Conservation (phyloP, 2,888 invertebrate species). For the Chloromyia formosa region DNA sequence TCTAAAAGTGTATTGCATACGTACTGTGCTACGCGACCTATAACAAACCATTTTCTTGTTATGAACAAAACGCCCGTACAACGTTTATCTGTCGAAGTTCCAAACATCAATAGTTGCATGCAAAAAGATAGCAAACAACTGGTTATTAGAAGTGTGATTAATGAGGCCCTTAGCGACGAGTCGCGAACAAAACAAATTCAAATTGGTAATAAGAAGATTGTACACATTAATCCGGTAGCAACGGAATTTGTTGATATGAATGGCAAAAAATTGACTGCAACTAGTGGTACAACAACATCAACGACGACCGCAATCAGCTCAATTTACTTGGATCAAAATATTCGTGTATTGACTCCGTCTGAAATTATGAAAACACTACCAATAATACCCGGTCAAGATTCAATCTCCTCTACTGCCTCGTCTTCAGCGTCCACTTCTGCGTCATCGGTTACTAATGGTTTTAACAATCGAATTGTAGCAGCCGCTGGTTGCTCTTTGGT, state of each 20-base stretch:
- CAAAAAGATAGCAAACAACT: slow-evolving; percentile 41
- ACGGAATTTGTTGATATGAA: slow-evolving; percentile 32
- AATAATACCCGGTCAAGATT: slow-evolving; percentile 67
- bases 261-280: slow-evolving; percentile 24
- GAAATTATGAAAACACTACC: slow-evolving; percentile 92
- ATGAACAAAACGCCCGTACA: slow-evolving; percentile 39
- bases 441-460: slow-evolving; percentile 14
- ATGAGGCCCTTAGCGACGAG: slow-evolving; percentile 24
- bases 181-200: slow-evolving; percentile 11
- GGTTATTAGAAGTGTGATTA: slow-evolving; percentile 35
- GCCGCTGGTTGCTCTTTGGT: slow-evolving; percentile 25
- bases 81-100: slow-evolving; percentile 33
- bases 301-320: slow-evolving; percentile 24
- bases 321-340: slow-evolving; percentile 77
- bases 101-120: slow-evolving; percentile 22
- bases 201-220: slow-evolving; percentile 31
- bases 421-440: slow-evolving; percentile 12
- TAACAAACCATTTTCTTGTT: slow-evolving; percentile 40
- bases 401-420: slow-evolving; percentile 24
- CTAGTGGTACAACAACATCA: not conserved
- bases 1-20: slow-evolving; percentile 49
- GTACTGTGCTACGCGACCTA: slow-evolving; percentile 39
- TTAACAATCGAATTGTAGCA: slow-evolving; percentile 32
- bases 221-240: slow-evolving; percentile 19
- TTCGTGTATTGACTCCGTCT: slow-evolving; percentile 87